phyloP scores from a whole-genome alignment of 2,113 vertebrate species.

The Rhinoderma darwinii region DNA sequence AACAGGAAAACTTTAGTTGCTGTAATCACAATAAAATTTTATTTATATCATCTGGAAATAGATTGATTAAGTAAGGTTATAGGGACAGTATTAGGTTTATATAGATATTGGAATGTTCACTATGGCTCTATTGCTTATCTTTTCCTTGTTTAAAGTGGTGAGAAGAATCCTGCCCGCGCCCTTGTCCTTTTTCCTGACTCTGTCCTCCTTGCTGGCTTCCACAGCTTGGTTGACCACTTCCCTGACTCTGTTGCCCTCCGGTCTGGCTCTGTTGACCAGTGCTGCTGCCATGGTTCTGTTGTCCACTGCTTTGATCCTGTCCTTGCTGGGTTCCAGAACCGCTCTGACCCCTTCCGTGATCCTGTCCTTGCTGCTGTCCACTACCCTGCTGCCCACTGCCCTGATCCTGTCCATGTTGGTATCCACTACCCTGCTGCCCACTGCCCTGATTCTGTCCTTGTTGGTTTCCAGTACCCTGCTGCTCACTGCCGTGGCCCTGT shows the following conservation, averaged over 20 bases:
- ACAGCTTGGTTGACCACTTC: background rate
- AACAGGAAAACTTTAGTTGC: background rate
- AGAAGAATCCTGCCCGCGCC: background rate
- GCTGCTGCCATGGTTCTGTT: background rate
- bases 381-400: background rate
- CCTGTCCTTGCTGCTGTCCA: background rate
- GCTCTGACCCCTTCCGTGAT: background rate
- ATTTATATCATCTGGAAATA: conserved; percentile 22
- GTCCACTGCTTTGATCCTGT: background rate
- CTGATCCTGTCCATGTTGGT: background rate
- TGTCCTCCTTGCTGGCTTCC: background rate
- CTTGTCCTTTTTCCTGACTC: background rate
- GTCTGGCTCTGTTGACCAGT: background rate
- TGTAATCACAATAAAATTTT: conserved; percentile 13
- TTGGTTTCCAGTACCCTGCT: background rate
- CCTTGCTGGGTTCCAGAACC: background rate
- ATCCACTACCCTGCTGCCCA: background rate
- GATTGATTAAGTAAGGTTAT: background rate
- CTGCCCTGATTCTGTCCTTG: background rate
- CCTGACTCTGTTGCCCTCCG: background rate
- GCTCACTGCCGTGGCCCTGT: background rate
- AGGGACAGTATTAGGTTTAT: background rate
- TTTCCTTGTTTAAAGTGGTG: conserved; percentile 47
- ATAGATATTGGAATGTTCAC: background rate
- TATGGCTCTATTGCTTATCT: conserved; percentile 18